Evolutionary conservation across 2,113 vertebrate genomes (phyloP).

Genomic region (Arothron firmamentum): DNA sequence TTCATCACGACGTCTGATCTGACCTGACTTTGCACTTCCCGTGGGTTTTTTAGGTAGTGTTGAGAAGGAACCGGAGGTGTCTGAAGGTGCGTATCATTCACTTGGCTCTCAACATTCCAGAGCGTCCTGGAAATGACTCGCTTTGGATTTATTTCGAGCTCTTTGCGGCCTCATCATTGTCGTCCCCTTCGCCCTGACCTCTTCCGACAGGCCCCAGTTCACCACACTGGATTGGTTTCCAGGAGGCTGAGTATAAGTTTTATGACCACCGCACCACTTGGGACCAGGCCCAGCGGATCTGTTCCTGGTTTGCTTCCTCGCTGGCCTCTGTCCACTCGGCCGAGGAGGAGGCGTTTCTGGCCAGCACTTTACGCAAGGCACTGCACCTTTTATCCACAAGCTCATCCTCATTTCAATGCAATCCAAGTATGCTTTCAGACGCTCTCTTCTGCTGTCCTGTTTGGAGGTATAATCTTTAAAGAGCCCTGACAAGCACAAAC

Average conservation of each 20-base stretch:
- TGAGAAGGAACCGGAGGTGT: slow-evolving; percentile 77
- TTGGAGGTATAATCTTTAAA: background rate
- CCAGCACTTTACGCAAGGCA: slow-evolving; percentile 87
- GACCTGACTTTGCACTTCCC: background rate
- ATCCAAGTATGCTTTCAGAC: background rate
- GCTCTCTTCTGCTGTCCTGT: background rate
- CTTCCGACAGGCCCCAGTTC: slow-evolving; percentile 65
- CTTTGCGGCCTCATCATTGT: background rate
- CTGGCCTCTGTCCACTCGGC: slow-evolving; percentile 84
- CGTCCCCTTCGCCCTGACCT: background rate
- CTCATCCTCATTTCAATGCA: slow-evolving; percentile 6
- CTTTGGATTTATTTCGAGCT: slow-evolving; percentile 4
- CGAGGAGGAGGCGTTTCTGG: slow-evolving; percentile 84
- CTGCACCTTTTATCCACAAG: background rate
- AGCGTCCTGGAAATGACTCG: background rate
- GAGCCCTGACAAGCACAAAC: slow-evolving; percentile 11
- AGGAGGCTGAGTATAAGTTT: slow-evolving; percentile 91
- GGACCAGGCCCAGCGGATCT: slow-evolving; percentile 90
- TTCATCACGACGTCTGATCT: background rate
- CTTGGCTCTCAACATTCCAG: slow-evolving; percentile 4
- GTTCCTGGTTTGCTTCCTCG: slow-evolving; percentile 86
- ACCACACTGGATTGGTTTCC: slow-evolving; percentile 87
- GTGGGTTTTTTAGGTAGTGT: slow-evolving; percentile 69
- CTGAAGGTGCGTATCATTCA: slow-evolving; percentile 78
- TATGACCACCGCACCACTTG: slow-evolving; percentile 91